Base-by-base conservation (phyloP, 2,797 vertebrate genomes). In the Sebastes alutus region DNA sequence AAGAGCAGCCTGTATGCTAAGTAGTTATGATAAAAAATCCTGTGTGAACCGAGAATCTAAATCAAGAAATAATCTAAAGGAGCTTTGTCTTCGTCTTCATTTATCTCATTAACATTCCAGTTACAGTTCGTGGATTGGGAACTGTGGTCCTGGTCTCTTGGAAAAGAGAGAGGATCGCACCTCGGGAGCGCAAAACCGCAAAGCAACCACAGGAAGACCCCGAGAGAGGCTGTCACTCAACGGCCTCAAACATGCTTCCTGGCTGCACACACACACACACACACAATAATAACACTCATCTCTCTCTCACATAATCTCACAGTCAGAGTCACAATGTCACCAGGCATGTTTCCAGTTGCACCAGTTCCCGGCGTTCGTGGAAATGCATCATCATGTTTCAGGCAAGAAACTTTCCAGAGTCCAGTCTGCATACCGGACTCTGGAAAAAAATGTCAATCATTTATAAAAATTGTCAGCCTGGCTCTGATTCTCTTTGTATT, bases 171-270 rank as follows among this genome's bases (percentile, higher is more conserved):
- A 42, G 4, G 3, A 78, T 61, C 9, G 3, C 78, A 84, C 23
- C 30, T 70, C 60, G 1, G 63, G 59, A 69, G 62, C 11, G 5
- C 32, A 62, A 32, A 75, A 74, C n/a, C 25, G 0, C 82, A 60
- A 61, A 32, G 23, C 23, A 60, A 62, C 60, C 59, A 77, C 74
- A 78, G 84, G 85, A 88, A 89, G 77, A 67, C 11, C 11, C 3
- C 6, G 30, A 60, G 63, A 75, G 67, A 64, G 23, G 68, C 63
- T 56, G 76, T 63, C 84, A 85, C 64, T 84, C 25, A 70, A 42
- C 6, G 1, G 25, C 52, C 64, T 80, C 2, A 82, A 77, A 82
- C 71, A 68, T 59, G 81, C 80, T 86, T 90, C 82, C 85, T 87
- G 33, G 25, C 64, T 78, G 30, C 35, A 5, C 35, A 35, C 33